Conservation (phyloP, 2,888 invertebrate genomes). For the Caenorhabditis sp. region DNA sequence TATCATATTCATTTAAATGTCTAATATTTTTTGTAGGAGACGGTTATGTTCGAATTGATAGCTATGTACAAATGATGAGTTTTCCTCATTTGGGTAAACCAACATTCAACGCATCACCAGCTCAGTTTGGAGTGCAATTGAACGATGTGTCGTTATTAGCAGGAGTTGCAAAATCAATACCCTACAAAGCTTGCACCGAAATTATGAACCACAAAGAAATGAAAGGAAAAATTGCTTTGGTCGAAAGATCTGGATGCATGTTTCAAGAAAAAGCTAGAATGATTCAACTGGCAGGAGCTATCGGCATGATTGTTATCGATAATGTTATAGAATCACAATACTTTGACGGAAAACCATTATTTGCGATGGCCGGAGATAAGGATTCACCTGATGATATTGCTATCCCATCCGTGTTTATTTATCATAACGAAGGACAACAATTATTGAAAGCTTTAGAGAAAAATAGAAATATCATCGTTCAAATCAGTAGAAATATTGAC, state of each 20-base stretch:
- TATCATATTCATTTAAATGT: background rate
- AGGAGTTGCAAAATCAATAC: constrained; percentile 78
- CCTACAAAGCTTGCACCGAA: constrained; percentile 77
- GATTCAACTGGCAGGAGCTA: constrained; percentile 83
- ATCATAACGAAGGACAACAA: constrained; percentile 41
- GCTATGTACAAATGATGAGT: constrained; percentile 74
- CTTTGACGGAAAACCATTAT: constrained; percentile 82
- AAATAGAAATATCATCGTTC: constrained; percentile 6
- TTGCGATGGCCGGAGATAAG: constrained; percentile 96
- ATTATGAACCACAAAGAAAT: constrained; percentile 77
- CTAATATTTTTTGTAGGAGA: background rate
- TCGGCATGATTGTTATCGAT: constrained; percentile 82
- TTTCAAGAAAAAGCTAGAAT: constrained; percentile 79
- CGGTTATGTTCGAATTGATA: constrained; percentile 70
- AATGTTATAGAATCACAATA: constrained; percentile 80
- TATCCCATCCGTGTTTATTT: constrained; percentile 63
- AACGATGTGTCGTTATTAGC: constrained; percentile 71
- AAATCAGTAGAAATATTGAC: background rate
- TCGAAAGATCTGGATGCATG: constrained; percentile 90
- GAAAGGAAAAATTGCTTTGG: constrained; percentile 82
- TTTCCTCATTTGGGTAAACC: constrained; percentile 74
- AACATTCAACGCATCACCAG: constrained; percentile 72
- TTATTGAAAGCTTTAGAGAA: constrained; percentile 18
- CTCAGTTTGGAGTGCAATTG: constrained; percentile 72
- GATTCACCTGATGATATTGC: constrained; percentile 73